Percentiles rank a stretch among this genome's conserved stretches.
These are phyloP conservation scores for Oxycera nigricornis DNA, from an alignment of 2,888 invertebrate species.

Conservation along the genomic window DNA sequence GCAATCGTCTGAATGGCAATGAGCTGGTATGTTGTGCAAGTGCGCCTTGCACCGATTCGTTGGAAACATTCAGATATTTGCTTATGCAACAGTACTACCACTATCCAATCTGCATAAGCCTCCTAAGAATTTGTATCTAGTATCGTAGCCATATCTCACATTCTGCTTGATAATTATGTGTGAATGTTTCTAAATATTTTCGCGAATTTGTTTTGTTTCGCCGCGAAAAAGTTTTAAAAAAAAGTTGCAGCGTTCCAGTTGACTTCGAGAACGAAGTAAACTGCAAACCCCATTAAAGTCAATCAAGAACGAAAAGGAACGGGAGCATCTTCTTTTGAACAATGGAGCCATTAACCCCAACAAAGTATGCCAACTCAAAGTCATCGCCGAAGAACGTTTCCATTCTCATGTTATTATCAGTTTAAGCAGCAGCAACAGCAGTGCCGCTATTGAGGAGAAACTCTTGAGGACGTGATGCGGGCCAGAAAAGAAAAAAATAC, in stretches of 20 bases:
- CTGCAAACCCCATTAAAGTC: neutral
- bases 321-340: neutral
- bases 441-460: neutral
- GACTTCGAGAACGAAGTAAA: neutral
- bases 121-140: too few species aligned
- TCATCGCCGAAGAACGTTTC: neutral
- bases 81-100: too few species aligned
- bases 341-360: slow-evolving; percentile 23
- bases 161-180: too few species aligned
- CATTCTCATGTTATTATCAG: neutral
- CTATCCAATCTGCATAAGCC: too few species aligned
- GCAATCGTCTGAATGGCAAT: too few species aligned
- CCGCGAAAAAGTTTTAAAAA: neutral
- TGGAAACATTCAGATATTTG: too few species aligned
- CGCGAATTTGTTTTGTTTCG: neutral
- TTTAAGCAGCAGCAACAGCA: neutral
- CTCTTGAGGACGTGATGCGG: neutral
- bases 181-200: too few species aligned
- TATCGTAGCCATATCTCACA: too few species aligned
- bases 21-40: too few species aligned
- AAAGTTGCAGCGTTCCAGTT: neutral
- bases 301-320: neutral
- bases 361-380: neutral
- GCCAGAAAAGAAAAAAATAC: neutral
- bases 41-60: too few species aligned